Evolutionary conservation across 2,888 invertebrate genomes (phyloP).

Genomic region (Cepaea hortensis): DNA sequence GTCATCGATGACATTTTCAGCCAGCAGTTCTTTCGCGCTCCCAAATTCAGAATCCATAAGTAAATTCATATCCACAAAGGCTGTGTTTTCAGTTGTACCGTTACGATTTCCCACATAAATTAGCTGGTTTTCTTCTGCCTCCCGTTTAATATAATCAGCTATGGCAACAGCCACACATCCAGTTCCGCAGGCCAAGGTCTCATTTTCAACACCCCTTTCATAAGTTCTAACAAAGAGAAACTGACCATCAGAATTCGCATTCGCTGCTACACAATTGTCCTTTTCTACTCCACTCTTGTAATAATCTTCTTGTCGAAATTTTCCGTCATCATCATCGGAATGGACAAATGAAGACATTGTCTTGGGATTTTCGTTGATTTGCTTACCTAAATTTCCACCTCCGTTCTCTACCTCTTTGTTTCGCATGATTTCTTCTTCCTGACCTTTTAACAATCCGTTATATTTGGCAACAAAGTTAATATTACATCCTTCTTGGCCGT

Average conservation of each 20-base stretch:
- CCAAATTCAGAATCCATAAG: background rate
- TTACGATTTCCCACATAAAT: too few relatives aligned
- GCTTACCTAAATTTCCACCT: background rate
- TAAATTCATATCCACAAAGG: too few relatives aligned
- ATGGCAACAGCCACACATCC: slow-evolving; percentile 58
- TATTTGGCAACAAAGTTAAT: slow-evolving; percentile 54
- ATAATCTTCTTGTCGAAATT: background rate
- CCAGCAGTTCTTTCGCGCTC: background rate
- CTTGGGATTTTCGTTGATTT: background rate
- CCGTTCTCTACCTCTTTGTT: background rate
- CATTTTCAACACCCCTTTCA: slow-evolving; percentile 60
- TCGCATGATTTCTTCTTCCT: background rate
- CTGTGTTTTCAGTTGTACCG: too few relatives aligned
- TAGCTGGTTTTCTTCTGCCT: background rate
- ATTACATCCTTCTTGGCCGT: slow-evolving; percentile 52
- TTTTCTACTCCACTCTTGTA: background rate
- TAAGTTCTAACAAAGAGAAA: slow-evolving; percentile 55
- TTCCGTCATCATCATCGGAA: background rate
- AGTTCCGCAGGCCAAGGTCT: slow-evolving; percentile 63
- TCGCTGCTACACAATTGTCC: slow-evolving; percentile 55
- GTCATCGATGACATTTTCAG: background rate
- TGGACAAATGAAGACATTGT: too few relatives aligned
- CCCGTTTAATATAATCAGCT: slow-evolving; percentile 34
- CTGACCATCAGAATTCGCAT: slow-evolving; percentile 41
- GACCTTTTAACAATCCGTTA: too few relatives aligned